These are phyloP conservation scores for Sarcophaga bullata DNA, from an alignment of 1,140 invertebrate species.

Conservation along the genomic window DNA sequence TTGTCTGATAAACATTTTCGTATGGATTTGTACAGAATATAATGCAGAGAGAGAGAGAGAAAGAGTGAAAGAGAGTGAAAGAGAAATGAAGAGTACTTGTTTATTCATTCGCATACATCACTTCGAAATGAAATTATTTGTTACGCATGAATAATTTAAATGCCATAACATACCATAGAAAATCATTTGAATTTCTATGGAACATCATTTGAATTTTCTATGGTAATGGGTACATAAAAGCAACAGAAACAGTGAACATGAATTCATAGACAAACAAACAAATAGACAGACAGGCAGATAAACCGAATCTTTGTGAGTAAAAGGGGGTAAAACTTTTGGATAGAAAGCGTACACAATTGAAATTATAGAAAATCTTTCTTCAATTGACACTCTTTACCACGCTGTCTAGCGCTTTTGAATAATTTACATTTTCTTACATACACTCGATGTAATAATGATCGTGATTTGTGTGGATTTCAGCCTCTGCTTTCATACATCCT, in stretches of 20 bases:
- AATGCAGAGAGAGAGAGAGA: too few relatives aligned
- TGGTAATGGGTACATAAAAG: constrained; percentile 2
- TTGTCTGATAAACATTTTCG: not conserved
- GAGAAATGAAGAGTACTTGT: too few relatives aligned
- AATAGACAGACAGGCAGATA: too few relatives aligned
- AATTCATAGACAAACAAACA: not conserved
- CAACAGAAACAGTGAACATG: not conserved
- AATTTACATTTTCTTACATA: not conserved
- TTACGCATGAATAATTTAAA: constrained; percentile 64
- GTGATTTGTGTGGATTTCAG: too few relatives aligned
- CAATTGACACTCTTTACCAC: not conserved
- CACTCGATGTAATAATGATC: too few relatives aligned
- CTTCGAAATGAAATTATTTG: constrained; percentile 74
- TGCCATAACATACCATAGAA: constrained; percentile 50
- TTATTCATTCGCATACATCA: not conserved
- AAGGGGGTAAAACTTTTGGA: too few relatives aligned
- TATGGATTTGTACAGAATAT: not conserved
- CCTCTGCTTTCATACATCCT: too few relatives aligned
- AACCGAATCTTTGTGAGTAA: not conserved
- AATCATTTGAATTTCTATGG: constrained; percentile 25
- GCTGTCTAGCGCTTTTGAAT: not conserved
- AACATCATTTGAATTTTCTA: not conserved
- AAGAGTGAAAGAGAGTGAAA: too few relatives aligned
- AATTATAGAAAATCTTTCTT: not conserved
- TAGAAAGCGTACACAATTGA: too few relatives aligned